phyloP scores from a whole-genome alignment of 2,888 invertebrate genomes.

The Germaria angustata region DNA sequence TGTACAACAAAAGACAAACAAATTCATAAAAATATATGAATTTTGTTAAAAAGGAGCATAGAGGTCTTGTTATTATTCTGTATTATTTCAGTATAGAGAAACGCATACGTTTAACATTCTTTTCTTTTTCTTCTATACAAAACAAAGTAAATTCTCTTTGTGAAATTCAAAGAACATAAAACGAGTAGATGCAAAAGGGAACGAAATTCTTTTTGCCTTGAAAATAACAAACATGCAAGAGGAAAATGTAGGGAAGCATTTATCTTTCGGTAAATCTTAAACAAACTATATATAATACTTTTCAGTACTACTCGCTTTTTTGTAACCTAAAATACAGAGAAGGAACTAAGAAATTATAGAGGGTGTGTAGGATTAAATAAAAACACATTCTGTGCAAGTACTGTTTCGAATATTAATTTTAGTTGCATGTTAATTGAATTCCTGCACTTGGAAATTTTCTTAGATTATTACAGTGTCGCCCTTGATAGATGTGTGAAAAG shows the following conservation, averaged over 20 bases:
- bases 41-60: neutral
- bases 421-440: neutral
- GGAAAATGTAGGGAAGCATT: neutral
- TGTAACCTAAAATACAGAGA: no score
- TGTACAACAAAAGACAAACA: slow-evolving; percentile 5
- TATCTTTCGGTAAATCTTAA: no score
- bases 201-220: slow-evolving; percentile 12
- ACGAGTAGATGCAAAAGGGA: neutral
- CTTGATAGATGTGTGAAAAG: neutral
- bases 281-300: neutral
- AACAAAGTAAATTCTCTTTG: slow-evolving; percentile 26
- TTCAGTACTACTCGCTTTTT: neutral
- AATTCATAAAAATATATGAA: neutral
- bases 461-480: slow-evolving; percentile 5
- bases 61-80: neutral
- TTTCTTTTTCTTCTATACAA: no score
- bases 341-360: slow-evolving; percentile 31
- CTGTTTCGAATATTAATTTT: neutral
- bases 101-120: slow-evolving; percentile 15
- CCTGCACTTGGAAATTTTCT: neutral
- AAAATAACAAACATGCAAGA: slow-evolving; percentile 10
- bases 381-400: neutral
- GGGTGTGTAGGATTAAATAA: slow-evolving; percentile 1
- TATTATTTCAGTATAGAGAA: neutral
- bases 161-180: neutral